A percentile compares a stretch with the other conserved stretches of the same genome.
These are phyloP conservation scores for Gonioctena quinquepunctata DNA, from an alignment of 1,140 invertebrate genomes.

Conservation along the genomic window DNA sequence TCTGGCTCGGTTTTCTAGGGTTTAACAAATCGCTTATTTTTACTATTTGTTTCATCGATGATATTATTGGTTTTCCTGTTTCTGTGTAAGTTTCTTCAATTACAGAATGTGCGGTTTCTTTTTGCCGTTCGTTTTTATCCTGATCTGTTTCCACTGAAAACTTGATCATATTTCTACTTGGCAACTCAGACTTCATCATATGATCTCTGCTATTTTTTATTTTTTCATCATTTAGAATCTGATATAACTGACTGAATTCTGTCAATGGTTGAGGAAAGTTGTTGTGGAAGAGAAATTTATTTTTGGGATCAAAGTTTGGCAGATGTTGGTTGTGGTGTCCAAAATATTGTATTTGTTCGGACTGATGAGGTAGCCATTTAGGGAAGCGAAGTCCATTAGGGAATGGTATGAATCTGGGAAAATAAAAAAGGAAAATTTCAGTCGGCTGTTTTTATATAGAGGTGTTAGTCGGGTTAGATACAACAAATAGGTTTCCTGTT, in stretches of 20 bases:
- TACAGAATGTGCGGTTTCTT: no score
- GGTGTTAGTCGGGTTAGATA: background rate
- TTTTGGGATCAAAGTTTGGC: slow-evolving; percentile 10
- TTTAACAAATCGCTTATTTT: background rate
- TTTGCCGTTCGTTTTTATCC: background rate
- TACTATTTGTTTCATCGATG: background rate
- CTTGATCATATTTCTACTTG: background rate
- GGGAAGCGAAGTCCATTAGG: slow-evolving; percentile 28
- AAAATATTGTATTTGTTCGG: slow-evolving; percentile 6
- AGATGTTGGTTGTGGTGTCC: slow-evolving; percentile 1
- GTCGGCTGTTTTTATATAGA: background rate
- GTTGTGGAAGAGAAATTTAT: slow-evolving; percentile 1
- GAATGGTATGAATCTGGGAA: slow-evolving; percentile 25
- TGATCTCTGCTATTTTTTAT: background rate
- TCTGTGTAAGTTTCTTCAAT: no score
- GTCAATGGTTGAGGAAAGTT: background rate
- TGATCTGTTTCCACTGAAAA: background rate
- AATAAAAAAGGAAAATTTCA: slow-evolving; percentile 4
- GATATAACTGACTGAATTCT: background rate
- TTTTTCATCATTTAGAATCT: background rate
- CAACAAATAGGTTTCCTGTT: background rate
- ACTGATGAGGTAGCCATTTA: slow-evolving; percentile 20
- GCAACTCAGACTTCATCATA: no score
- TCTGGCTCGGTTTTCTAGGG: background rate
- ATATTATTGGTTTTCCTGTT: background rate